Base-by-base conservation (phyloP, 2,888 invertebrate species). In the Tineola bisselliella region DNA sequence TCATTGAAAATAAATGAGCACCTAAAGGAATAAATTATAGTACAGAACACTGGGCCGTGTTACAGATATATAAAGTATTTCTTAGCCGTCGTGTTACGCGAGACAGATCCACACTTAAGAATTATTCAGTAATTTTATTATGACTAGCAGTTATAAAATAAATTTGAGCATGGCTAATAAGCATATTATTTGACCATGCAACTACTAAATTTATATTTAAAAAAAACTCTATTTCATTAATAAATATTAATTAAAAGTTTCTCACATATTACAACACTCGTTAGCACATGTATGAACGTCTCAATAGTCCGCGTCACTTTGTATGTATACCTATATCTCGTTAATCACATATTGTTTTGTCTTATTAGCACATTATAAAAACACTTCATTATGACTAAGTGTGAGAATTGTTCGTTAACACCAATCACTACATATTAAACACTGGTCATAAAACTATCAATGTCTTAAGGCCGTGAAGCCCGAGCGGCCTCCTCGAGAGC, bases 401-500 rank as follows among this genome's bases (percentile, higher is more conserved):
- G 48, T 48, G 48, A 48, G 48, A 48, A 17, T 15, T 48, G n/a
- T n/a, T 48, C 17, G 15, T 48, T 48, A 10, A n/a, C 15, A 48
- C 48, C 15, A 5, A 17, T 6, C 48, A 48, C 48, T 48, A n/a
- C 48, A 48, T n/a, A 13, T 15, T 48, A 48, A 54, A 18, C 54
- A 54, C 54, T 54, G 54, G 54, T 54, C 15, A 54, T 18, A 19
- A 11, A n/a, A 44, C 44, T 15, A 13, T 59, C 1, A 59, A 13
- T 58, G 62, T 65, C 68, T 77, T 84, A 88, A 63, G 88, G 87
- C 1, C 88, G 77, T 64, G 84, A 81, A 43, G 84, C 93, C 73
- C 94, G 90, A 66, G 94, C 93, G 66, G 95, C 94, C 86, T 94
- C 94, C 86, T 94, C 94, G 70, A 94, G 87, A 66, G 93, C 94